Base-by-base conservation (phyloP, 2,797 vertebrate genomes). In the Danio albolineatus region DNA sequence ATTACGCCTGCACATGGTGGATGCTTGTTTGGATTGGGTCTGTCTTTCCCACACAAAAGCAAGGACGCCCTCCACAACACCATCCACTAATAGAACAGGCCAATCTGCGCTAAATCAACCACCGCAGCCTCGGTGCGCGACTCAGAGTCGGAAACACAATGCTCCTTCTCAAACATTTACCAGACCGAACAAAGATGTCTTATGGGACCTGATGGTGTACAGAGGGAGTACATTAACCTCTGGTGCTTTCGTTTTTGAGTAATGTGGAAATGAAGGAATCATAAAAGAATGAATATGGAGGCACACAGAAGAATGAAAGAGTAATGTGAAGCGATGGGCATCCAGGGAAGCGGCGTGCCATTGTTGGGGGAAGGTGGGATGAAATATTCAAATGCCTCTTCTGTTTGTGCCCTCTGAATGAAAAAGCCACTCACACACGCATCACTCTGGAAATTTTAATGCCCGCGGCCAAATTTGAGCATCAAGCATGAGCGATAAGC, bases 1-100 rank as follows among this genome's bases (percentile, higher is more conserved):
- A 90, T 90, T 89, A 88, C 84, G 82, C 84, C 81, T 79, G 80
- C 86, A 84, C 83, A 83, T 85, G 90, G 82, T 87, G 91, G 89
- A 91, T 89, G 86, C 89, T 88, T 70, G 54, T 87, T 88, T 87
- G 82, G 72, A 84, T 78, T 72, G 74, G 74, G 48, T 73, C 85
- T 48, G 79, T 85, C 82, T 87, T 83, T 84, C 88, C 88, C 88
- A 90, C 91, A 86, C 89, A 70, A 88, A 53, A 78, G 83, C 83
- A 80, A 61, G 38, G 41, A 61, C 74, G 74, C 43, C 59, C 73
- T 77, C 67, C 61, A 73, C 19, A 56, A 39, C 59, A 39, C 78
- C 83, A 83, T 83, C 83, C 74, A 80, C 89, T 83, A 80, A 82
- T 79, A 86, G 77, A 82, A 73, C 81, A 69, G 71, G 70, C 48